Base-by-base conservation (phyloP, 2,797 vertebrate species). In the Staurois parvus region DNA sequence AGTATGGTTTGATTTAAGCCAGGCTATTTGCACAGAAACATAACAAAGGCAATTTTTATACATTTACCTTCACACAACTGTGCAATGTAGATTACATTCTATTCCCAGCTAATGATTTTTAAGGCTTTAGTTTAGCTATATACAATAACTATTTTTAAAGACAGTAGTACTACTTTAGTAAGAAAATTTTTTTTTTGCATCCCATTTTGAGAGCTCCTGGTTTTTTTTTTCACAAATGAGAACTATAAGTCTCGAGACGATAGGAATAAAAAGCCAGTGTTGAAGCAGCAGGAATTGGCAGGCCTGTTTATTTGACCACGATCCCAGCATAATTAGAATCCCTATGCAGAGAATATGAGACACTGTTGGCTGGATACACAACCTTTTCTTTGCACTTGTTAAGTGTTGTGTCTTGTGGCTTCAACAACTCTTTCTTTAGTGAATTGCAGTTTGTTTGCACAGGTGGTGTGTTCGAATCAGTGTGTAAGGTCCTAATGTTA, bases 311-410 rank as follows among this genome's bases (percentile, higher is more conserved):
- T 81, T 81, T 81, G 77, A 75, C 77, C 34, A n/a, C 73, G 69
- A 67, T 85, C 69, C 84, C 69, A 85, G 77, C 64, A 29, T 72
- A 79, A 79, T 67, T 85, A 34, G 68, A 84, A 78, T 68, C 56
- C 13, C 56, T 59, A 45, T 67, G 59, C 67, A 48, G 42, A 85
- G 76, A 79, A 66, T 79, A 74, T 56, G 34, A 79, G 56, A 64
- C 56, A 28, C 76, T 79, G 76, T 52, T 79, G 34, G 28, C 66
- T 79, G 70, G 64, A 73, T 37, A 15, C 30, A 30, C 69, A 70
- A 76, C 66, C n/a, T 84, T 66, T 56, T 32, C 29, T 37, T 34
- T 84, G 75, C 74, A 77, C 70, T 67, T 81, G 68, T 81, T 34
- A 79, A 52, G 40, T 75, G 75, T 62, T 64, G 56, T 85, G 84